Evolutionary conservation across 2,888 invertebrate species (phyloP), one percentile per base, ranked within the genome.

Genomic region (Napeogenes sylphis): DNA sequence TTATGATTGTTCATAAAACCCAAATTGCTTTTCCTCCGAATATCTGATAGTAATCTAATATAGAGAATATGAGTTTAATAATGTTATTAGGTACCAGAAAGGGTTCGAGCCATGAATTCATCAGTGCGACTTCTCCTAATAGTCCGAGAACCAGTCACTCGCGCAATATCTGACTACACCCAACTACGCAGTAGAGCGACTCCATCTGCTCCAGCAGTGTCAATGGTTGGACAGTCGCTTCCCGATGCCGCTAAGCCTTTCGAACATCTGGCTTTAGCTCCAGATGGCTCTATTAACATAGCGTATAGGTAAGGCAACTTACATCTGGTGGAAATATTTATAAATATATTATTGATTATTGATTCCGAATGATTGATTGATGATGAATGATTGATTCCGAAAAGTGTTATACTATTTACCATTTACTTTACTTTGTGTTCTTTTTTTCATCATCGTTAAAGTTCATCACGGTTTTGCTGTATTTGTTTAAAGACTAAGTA

Each of bases 91-190:
- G 98, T 97, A 45, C 98, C 99, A 12, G 96, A 97, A 85, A 92
- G 99, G 69, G 97, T 99, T 60, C 93, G 95, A 71, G 96, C 96
- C 65, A 98, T 99, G 97, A 98, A 99, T 91, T 94, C 96, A 8
- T 95, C 96, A 79, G 95, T 98, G 66, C 96, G 97, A 75, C 91
- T 99, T 64, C 92, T 99, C 68, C 92, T 99, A 73, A 98, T 99
- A 77, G 97, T 99, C 32, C 93, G 99, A 13, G 98, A 99, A 84
- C 99, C 99, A 3, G 98, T 99, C 61, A 97, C 97, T 21, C 92
- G 99, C 62, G 97, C 98, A 59, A 96, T 99, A 76, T 99, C 98
- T 13, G 99, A 99, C 92, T 99, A 98, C 89, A 97, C 98, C 30
- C 98, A 99, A 86, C 92, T 98, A 73, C 93, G 95, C 68, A 96